phyloP scores from a whole-genome alignment of 53 echinoderm and acorn worm species.

The Hippasteria phrygiana region DNA sequence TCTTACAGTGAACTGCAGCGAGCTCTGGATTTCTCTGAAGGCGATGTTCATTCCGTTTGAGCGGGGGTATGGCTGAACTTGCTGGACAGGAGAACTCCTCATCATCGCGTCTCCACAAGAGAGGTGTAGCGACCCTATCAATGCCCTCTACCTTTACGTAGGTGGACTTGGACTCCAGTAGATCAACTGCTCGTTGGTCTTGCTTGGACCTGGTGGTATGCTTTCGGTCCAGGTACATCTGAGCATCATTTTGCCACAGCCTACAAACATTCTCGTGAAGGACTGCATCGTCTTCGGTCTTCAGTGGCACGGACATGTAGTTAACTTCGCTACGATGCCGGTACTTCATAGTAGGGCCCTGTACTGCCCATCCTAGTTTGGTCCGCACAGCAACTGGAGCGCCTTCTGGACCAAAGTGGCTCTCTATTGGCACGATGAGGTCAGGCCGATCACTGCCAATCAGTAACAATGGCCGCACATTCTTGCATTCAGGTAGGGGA shows the following conservation, averaged over 20 bases:
- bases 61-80: too few species aligned
- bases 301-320: not conserved
- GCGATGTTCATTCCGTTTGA: slow-evolving; percentile 10
- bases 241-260: slow-evolving; percentile 14
- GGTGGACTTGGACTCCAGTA: not conserved
- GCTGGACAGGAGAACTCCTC: too few species aligned
- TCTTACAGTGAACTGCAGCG: not conserved
- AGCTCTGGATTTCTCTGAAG: not conserved
- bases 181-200: too few species aligned
- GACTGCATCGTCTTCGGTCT: not conserved
- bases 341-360: not conserved
- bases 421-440: slow-evolving; percentile 24
- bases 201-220: too few species aligned
- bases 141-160: not conserved
- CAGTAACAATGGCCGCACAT: slow-evolving; percentile 15
- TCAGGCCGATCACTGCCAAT: slow-evolving; percentile 39
- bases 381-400: slow-evolving; percentile 34
- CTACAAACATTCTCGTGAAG: slow-evolving; percentile 16
- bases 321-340: not conserved
- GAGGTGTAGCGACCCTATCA: not conserved
- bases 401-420: slow-evolving; percentile 26
- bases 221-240: slow-evolving; percentile 13
- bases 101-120: not conserved
- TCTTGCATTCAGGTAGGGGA: slow-evolving; percentile 10
- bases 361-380: slow-evolving; percentile 42